These are phyloP conservation scores for Anguilla japonica DNA, from an alignment of 2,113 vertebrate genomes.

Conservation along the genomic window DNA sequence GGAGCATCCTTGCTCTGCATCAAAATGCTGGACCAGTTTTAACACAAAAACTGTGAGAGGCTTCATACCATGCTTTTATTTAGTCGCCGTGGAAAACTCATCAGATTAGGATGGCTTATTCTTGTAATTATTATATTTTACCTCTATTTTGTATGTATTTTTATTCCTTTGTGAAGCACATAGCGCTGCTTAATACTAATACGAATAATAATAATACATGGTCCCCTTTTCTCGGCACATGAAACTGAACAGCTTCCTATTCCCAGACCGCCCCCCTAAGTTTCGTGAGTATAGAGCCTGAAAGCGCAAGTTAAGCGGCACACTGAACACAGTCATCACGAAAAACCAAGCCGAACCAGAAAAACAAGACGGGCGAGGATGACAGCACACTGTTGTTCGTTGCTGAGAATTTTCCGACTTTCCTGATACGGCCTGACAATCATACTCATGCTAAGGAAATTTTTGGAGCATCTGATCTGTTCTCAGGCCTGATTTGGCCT, in stretches of 20 bases:
- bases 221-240: neutral
- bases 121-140: too few relatives aligned
- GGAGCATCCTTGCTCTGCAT: too few relatives aligned
- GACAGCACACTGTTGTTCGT: neutral
- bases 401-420: neutral
- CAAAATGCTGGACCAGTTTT: too few relatives aligned
- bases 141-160: too few relatives aligned
- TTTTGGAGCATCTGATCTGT: neutral
- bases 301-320: neutral
- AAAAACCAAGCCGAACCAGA: conserved; percentile 9
- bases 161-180: too few relatives aligned
- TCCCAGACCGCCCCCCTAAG: too few relatives aligned
- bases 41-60: too few relatives aligned
- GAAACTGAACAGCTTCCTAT: neutral
- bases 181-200: too few relatives aligned
- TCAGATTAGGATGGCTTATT: too few relatives aligned
- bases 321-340: neutral
- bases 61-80: too few relatives aligned
- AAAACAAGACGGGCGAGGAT: conserved; percentile 9
- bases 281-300: neutral
- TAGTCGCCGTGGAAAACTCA: too few relatives aligned
- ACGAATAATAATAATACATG: too few relatives aligned
- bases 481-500: neutral
- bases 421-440: neutral
- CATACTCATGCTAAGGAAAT: neutral